Evolutionary conservation across 1,140 invertebrate species (phyloP).

Genomic region (Drosophila guanche): DNA sequence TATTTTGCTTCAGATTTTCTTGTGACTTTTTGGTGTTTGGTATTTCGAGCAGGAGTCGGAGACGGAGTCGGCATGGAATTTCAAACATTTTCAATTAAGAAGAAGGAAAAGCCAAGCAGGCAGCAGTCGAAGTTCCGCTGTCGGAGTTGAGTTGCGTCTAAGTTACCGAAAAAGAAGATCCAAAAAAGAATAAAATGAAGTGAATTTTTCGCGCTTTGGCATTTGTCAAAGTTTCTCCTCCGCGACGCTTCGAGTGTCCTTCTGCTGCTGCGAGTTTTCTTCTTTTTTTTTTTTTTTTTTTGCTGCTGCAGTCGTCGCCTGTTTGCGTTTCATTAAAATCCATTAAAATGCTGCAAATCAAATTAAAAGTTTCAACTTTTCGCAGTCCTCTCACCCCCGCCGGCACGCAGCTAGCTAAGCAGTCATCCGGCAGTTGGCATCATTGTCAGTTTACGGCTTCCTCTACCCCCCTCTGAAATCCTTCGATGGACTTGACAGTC

Average conservation of each 20-base stretch:
- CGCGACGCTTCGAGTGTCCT: constrained; percentile 61
- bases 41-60: constrained; percentile 8
- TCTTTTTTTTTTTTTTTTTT: constrained; percentile 1
- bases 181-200: constrained; percentile 58
- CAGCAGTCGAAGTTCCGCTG: constrained; percentile 36
- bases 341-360: constrained; percentile 83
- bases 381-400: too few species aligned
- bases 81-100: constrained; percentile 80
- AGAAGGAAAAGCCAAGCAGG: constrained; percentile 38
- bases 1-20: constrained; percentile 34
- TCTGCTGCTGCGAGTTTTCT: constrained; percentile 49
- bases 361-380: constrained; percentile 80
- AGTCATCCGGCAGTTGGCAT: constrained; percentile 41
- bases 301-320: constrained; percentile 47
- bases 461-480: not conserved
- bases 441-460: constrained; percentile 61
- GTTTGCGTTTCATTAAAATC: constrained; percentile 81
- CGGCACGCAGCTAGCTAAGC: constrained; percentile 30
- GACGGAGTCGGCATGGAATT: constrained; percentile 69
- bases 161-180: constrained; percentile 54
- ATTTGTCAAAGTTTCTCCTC: constrained; percentile 74
- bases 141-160: constrained; percentile 54
- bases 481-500: not conserved
- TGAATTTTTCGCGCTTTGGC: constrained; percentile 79
- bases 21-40: constrained; percentile 5